Conservation (phyloP, 1,140 invertebrate genomes). For the Cherax destructor region DNA sequence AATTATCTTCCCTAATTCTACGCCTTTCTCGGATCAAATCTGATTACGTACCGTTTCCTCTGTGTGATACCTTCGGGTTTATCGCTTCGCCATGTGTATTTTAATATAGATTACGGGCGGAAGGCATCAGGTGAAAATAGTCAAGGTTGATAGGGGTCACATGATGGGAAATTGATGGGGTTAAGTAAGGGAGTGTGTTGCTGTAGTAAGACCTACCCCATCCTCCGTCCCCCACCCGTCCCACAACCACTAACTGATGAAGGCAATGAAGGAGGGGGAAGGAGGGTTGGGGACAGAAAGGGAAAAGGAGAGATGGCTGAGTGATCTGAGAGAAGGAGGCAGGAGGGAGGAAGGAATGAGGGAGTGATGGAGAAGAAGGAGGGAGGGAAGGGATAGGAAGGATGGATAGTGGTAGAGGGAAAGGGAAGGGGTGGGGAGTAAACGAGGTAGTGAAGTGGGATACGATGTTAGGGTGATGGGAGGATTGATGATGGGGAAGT, state of each 20-base stretch:
- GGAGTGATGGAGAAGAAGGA: background rate
- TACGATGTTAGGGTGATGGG: background rate
- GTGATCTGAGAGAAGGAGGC: background rate
- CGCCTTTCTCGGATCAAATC: too few species aligned
- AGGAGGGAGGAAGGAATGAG: background rate
- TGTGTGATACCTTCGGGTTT: too few species aligned
- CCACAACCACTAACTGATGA: too few species aligned
- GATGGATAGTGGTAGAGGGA: background rate
- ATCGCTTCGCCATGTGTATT: too few species aligned
- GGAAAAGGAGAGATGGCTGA: background rate
- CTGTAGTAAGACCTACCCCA: too few species aligned
- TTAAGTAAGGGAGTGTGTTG: background rate
- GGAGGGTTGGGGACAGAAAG: background rate
- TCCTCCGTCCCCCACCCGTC: too few species aligned
- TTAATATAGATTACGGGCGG: too few species aligned
- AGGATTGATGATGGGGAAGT: background rate
- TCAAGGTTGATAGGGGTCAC: background rate
- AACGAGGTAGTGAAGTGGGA: background rate
- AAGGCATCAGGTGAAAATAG: too few species aligned
- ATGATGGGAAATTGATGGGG: background rate
- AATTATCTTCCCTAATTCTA: too few species aligned
- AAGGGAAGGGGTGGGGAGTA: background rate
- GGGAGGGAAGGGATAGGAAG: background rate
- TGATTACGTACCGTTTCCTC: too few species aligned
- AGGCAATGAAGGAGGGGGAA: too few species aligned